These are phyloP conservation scores for Leptarthrus brevirostris DNA, from an alignment of 2,888 invertebrate species.

Conservation along the genomic window DNA sequence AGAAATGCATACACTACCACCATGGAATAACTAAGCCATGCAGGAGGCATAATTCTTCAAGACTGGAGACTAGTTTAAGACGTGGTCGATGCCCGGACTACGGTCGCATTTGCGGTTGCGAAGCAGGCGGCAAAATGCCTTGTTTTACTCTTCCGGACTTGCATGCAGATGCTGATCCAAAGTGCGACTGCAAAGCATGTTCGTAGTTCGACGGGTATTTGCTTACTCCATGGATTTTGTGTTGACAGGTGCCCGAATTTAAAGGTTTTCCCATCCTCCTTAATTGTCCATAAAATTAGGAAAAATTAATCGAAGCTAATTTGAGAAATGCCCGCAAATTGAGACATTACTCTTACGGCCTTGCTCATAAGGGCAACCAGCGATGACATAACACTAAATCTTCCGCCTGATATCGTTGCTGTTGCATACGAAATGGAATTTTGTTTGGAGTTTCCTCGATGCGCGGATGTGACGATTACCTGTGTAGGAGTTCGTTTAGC, in stretches of 20 bases:
- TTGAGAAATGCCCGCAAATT: conserved; percentile 32
- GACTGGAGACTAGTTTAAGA: too few relatives aligned
- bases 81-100: too few relatives aligned
- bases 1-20: conserved; percentile 9
- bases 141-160: not conserved
- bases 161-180: not conserved
- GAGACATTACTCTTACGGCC: conserved; percentile 7
- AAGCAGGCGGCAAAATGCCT: too few relatives aligned
- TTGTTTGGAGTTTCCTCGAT: not conserved
- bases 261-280: not conserved
- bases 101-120: not conserved
- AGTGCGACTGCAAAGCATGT: not conserved
- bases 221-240: too few relatives aligned
- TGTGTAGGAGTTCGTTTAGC: too few relatives aligned
- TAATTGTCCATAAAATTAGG: conserved; percentile 46
- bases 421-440: conserved; percentile 1
- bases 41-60: not conserved
- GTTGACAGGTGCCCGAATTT: conserved; percentile 19
- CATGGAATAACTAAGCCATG: too few relatives aligned
- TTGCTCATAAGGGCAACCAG: not conserved
- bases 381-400: conserved; percentile 34
- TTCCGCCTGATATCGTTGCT: not conserved
- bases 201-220: too few relatives aligned
- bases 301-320: conserved; percentile 43
- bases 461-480: not conserved